These are phyloP conservation scores for Zingel zingel DNA, from an alignment of 2,113 vertebrate species.

Conservation along the genomic window DNA sequence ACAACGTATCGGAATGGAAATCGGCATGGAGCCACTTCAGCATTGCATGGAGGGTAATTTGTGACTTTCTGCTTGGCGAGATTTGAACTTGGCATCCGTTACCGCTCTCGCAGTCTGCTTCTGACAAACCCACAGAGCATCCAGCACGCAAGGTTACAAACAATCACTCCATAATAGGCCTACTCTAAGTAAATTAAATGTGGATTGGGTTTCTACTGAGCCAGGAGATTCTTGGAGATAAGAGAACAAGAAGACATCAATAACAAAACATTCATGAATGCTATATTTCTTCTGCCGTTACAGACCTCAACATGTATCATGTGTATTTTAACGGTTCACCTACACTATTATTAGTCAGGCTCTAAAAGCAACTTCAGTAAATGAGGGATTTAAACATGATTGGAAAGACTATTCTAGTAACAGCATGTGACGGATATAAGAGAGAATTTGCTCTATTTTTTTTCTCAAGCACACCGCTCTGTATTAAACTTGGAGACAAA, in stretches of 20 bases:
- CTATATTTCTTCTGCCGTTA: conserved; percentile 1
- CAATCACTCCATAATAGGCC: conserved; percentile 45
- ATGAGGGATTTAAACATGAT: background rate
- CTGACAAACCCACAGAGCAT: conserved; percentile 55
- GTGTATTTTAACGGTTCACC: background rate
- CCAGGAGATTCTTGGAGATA: conserved; percentile 47
- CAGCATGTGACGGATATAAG: background rate
- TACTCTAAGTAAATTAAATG: conserved; percentile 45
- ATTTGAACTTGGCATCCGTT: conserved; percentile 57
- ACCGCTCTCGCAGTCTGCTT: conserved; percentile 29
- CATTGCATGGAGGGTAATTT: conserved; percentile 56
- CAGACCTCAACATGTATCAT: background rate
- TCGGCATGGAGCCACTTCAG: conserved; percentile 54
- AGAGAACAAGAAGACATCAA: conserved; percentile 22
- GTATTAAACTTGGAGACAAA: background rate
- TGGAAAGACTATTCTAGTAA: background rate
- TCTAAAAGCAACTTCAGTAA: background rate
- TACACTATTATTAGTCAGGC: too few relatives aligned
- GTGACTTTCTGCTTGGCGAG: conserved; percentile 62
- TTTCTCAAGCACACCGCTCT: background rate
- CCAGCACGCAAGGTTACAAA: conserved; percentile 61
- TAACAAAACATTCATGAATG: conserved; percentile 17
- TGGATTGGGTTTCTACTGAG: conserved; percentile 44
- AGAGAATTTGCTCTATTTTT: background rate
- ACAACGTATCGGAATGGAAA: conserved; percentile 62